A percentile compares a stretch with the other conserved stretches of the same genome.
Evolutionary conservation across 2,113 vertebrate genomes (phyloP).

Genomic region (Apodemus speciosus): DNA sequence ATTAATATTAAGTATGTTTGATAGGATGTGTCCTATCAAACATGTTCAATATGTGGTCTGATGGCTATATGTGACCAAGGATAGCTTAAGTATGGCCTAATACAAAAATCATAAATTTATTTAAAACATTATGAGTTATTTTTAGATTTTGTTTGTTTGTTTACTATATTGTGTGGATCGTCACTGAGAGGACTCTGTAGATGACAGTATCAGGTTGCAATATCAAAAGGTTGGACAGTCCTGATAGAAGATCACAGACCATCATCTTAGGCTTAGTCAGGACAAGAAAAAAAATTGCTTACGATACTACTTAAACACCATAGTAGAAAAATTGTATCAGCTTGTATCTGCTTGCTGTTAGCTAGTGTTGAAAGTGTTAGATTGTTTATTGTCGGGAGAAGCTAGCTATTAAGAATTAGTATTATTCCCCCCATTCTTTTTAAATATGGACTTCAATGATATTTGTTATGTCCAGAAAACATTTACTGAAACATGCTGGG

Average conservation of each 20-base stretch:
- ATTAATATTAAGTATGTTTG: neutral
- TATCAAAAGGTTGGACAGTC: neutral
- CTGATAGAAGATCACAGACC: neutral
- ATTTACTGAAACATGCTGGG: constrained; percentile 13
- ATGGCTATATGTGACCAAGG: neutral
- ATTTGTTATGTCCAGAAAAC: neutral
- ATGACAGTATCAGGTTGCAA: neutral
- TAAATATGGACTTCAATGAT: neutral
- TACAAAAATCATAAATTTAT: neutral
- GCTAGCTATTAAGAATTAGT: neutral
- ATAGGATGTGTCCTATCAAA: neutral
- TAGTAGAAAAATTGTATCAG: neutral
- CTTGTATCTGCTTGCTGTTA: constrained; percentile 29
- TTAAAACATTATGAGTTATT: neutral
- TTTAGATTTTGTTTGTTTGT: neutral
- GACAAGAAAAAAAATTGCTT: constrained; percentile 27
- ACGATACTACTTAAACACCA: neutral
- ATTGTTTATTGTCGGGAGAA: constrained; percentile 2
- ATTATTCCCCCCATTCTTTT: neutral
- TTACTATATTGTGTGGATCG: neutral
- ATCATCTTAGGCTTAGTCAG: neutral
- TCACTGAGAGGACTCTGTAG: neutral
- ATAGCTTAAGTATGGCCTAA: neutral
- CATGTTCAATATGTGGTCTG: neutral
- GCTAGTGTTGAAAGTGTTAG: constrained; percentile 28